Percentiles rank a stretch among this genome's conserved stretches.
phyloP scores from a whole-genome alignment of 35 echinoderm and acorn worm genomes.

The Holothuria glaberrima region DNA sequence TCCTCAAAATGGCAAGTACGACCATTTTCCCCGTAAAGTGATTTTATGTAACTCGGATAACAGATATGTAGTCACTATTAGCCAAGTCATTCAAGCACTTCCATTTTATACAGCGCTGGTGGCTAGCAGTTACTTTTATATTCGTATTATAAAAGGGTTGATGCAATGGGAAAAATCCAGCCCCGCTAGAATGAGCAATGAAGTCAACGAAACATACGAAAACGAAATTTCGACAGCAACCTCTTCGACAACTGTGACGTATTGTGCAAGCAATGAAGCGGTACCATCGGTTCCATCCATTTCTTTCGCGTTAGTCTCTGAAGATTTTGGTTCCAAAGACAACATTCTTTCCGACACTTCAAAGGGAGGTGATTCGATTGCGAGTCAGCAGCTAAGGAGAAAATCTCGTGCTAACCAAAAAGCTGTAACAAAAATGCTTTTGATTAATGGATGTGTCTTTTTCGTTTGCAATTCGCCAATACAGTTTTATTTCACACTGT shows the following conservation, averaged over 20 bases:
- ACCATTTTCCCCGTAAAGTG: not conserved
- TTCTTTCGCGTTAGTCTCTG: not conserved
- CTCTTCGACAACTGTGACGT: not conserved
- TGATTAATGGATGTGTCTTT: slow-evolving; percentile 8
- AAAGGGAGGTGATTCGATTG: not conserved
- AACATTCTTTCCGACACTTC: too few relatives aligned
- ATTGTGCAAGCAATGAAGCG: not conserved
- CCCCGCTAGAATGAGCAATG: not conserved
- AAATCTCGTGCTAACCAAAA: not conserved
- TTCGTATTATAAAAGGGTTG: not conserved
- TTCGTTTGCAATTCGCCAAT: slow-evolving; percentile 25
- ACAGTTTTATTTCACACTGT: not conserved
- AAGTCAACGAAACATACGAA: not conserved
- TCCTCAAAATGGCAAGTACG: not conserved
- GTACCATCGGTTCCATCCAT: not conserved
- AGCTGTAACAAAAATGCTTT: slow-evolving; percentile 14
- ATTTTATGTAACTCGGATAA: not conserved
- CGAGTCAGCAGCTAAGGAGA: not conserved
- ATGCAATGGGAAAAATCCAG: not conserved
- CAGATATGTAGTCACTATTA: not conserved
- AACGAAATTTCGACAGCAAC: not conserved
- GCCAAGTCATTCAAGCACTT: not conserved
- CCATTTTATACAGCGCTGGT: slow-evolving; percentile 11
- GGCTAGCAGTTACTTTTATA: not conserved
- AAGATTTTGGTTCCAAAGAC: not conserved